phyloP scores from a whole-genome alignment of 2,888 invertebrate species.

The Pyrrhosoma nymphula region DNA sequence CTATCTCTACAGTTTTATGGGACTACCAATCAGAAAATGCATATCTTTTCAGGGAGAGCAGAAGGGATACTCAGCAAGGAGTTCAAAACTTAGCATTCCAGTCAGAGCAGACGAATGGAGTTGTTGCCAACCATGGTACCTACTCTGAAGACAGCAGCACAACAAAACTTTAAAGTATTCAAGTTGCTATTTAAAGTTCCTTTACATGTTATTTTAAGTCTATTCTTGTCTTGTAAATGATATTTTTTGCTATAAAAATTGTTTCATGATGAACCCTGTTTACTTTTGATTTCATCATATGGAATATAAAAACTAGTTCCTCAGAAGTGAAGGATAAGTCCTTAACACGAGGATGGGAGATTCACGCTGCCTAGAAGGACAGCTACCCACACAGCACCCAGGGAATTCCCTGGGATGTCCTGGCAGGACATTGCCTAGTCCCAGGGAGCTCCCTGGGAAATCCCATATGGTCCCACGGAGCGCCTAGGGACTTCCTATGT shows the following conservation, averaged over 20 bases:
- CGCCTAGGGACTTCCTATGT: too few relatives aligned
- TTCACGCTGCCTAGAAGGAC: too few relatives aligned
- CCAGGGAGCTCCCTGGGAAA: too few relatives aligned
- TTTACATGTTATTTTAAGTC: background rate
- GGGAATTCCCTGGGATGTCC: too few relatives aligned
- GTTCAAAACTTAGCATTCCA: conserved; percentile 58
- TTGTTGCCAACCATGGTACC: background rate
- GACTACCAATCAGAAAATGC: background rate
- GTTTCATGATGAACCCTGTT: background rate
- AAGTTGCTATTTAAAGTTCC: background rate
- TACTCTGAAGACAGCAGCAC: background rate
- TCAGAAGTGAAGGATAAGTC: too few relatives aligned
- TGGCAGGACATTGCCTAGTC: too few relatives aligned
- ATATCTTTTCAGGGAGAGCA: background rate
- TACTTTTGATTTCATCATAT: too few relatives aligned
- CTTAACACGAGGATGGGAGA: too few relatives aligned
- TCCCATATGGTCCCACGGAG: too few relatives aligned
- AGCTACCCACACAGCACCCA: too few relatives aligned
- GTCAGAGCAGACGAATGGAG: conserved; percentile 49
- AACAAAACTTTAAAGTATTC: conserved; percentile 13
- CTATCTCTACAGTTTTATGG: too few relatives aligned
- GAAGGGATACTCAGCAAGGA: background rate
- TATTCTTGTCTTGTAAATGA: conserved; percentile 18
- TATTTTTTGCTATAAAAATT: conserved; percentile 46
- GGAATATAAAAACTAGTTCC: too few relatives aligned